Conservation (phyloP, 2,113 vertebrate genomes). For the Xenopus laevis region DNA sequence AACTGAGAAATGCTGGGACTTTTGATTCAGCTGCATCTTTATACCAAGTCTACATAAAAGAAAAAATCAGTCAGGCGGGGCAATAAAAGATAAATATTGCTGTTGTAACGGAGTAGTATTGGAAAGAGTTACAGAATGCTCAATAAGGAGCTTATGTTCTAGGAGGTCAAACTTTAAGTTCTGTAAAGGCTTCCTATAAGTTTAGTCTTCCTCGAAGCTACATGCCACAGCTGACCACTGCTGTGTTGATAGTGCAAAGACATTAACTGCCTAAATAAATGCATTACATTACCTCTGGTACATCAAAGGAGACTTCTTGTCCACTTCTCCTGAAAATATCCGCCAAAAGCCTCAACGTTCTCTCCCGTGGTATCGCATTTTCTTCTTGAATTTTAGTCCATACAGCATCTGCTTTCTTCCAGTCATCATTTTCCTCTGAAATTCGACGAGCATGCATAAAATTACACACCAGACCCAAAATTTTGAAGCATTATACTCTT, state of each 20-base stretch:
- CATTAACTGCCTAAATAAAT: no score
- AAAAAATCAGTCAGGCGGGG: not conserved
- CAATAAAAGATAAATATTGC: no score
- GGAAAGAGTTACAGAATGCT: no score
- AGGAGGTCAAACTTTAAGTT: no score
- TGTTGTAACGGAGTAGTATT: no score
- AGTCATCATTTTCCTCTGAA: conserved; percentile 74
- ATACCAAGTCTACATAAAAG: conserved; percentile 65
- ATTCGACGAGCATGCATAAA: conserved; percentile 29
- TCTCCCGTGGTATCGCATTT: conserved; percentile 80
- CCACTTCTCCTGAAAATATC: conserved; percentile 72
- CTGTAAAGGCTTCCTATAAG: no score
- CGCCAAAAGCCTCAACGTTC: conserved; percentile 76
- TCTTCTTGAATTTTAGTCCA: conserved; percentile 98
- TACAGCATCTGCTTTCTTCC: conserved; percentile 72
- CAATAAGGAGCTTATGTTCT: no score
- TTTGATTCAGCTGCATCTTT: conserved; percentile 39
- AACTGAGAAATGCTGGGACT: fast-evolving
- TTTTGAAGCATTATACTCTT: no score
- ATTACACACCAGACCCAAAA: not conserved
- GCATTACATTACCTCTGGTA: conserved; percentile 76
- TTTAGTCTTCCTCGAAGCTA: no score
- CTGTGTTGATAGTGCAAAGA: no score
- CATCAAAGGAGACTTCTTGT: conserved; percentile 81
- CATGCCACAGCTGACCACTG: no score